Evolutionary conservation across 2,888 invertebrate genomes (phyloP).

Genomic region (Eristalis pertinax): DNA sequence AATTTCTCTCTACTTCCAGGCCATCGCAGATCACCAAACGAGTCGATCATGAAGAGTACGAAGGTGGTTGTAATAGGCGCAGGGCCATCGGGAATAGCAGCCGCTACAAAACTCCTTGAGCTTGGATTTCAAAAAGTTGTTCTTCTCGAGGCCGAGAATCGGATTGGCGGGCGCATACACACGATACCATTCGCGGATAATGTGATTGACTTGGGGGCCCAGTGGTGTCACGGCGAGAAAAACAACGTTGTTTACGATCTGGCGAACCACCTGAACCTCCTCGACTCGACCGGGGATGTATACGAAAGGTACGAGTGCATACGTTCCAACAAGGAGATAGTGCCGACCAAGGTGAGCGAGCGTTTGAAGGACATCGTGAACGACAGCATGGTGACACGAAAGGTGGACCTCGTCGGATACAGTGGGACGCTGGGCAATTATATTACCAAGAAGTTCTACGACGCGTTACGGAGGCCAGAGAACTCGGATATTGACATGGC

Average conservation of each 20-base stretch:
- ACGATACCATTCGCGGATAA: conserved; percentile 83
- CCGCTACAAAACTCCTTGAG: conserved; percentile 81
- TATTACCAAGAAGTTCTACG: conserved; percentile 78
- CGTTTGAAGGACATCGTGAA: conserved; percentile 81
- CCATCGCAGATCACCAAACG: neutral
- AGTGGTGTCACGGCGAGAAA: conserved; percentile 81
- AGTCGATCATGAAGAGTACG: conserved; percentile 69
- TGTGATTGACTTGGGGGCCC: conserved; percentile 81
- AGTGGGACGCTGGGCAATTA: conserved; percentile 79
- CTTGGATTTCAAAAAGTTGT: conserved; percentile 82
- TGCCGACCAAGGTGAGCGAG: conserved; percentile 80
- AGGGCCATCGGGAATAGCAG: conserved; percentile 81
- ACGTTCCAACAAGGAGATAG: conserved; percentile 79
- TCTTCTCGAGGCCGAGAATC: conserved; percentile 85
- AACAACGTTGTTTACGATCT: conserved; percentile 80
- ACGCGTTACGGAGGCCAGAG: conserved; percentile 77
- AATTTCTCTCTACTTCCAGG: neutral
- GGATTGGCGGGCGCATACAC: conserved; percentile 86
- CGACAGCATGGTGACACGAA: conserved; percentile 79
- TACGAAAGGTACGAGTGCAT: conserved; percentile 79
- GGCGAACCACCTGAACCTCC: conserved; percentile 77
- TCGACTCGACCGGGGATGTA: conserved; percentile 78
- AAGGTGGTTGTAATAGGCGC: conserved; percentile 81
- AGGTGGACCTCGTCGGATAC: conserved; percentile 78
- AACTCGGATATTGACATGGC: conserved; percentile 80